These are phyloP conservation scores for Agrilus planipennis DNA, from an alignment of 1,140 invertebrate genomes.

Conservation along the genomic window DNA sequence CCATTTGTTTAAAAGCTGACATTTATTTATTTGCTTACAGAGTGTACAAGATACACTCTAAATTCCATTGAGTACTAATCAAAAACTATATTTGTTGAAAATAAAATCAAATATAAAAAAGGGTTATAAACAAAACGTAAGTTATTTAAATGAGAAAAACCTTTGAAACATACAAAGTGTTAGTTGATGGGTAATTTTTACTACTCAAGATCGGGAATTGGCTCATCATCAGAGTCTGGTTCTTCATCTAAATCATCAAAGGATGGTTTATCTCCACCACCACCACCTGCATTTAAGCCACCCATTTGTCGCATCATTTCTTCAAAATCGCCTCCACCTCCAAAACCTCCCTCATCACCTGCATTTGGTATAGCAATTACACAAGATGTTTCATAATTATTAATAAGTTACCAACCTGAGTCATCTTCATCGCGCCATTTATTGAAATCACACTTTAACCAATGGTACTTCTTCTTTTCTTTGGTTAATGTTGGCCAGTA, in stretches of 20 bases:
- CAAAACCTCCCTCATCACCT: conserved; percentile 32
- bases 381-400: too few species aligned
- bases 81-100: conserved; percentile 6
- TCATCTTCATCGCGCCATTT: conserved; percentile 90
- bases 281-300: conserved; percentile 26
- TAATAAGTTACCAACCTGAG: too few species aligned
- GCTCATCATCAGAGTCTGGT: conserved; percentile 33
- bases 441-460: conserved; percentile 94
- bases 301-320: conserved; percentile 35
- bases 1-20: too few species aligned
- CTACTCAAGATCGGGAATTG: conserved; percentile 32
- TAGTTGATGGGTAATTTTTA: too few species aligned
- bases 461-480: conserved; percentile 83
- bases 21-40: too few species aligned
- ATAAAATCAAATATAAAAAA: conserved; percentile 2
- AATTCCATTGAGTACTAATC: too few species aligned
- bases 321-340: conserved; percentile 26
- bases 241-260: conserved; percentile 31
- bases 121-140: conserved; percentile 7
- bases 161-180: too few species aligned
- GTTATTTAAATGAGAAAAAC: too few species aligned
- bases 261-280: conserved; percentile 25
- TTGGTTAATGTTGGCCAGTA: conserved; percentile 84
- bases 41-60: too few species aligned
- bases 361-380: too few species aligned